Conservation (phyloP, 2,797 vertebrate genomes). For the Telmatherina bonti region DNA sequence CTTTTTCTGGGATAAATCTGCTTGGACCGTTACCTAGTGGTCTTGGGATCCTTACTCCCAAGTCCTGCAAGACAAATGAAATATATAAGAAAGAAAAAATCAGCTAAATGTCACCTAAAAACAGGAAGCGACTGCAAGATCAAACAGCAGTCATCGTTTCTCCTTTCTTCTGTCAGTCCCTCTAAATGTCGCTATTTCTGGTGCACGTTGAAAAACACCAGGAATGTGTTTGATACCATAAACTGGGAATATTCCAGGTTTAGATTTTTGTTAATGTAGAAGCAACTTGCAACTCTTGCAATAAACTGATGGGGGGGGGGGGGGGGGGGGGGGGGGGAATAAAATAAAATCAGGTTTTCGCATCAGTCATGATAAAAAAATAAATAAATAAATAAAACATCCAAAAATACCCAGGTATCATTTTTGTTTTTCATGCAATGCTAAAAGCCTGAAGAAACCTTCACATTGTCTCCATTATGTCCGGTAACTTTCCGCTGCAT, state of each 20-base stretch:
- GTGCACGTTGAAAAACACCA: constrained; percentile 24
- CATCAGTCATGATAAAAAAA: neutral
- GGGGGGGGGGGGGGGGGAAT: no score
- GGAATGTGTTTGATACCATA: neutral
- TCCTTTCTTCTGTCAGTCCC: constrained; percentile 3
- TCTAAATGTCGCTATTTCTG: neutral
- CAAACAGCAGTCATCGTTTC: neutral
- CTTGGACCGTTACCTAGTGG: constrained; percentile 97
- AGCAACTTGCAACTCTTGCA: neutral
- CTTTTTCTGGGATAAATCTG: constrained; percentile 99
- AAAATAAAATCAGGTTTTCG: neutral
- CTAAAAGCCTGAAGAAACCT: constrained; percentile 1
- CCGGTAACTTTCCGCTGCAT: constrained; percentile 71
- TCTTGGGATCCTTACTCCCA: constrained; percentile 95
- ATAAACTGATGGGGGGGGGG: neutral
- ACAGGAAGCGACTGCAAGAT: neutral
- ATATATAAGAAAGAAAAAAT: neutral
- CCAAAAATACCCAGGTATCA: neutral
- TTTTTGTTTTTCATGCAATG: neutral
- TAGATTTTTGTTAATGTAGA: neutral
- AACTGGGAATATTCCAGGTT: neutral
- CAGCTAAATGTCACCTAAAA: constrained; percentile 18
- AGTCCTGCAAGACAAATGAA: constrained; percentile 85
- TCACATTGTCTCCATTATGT: neutral
- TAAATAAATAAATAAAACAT: neutral